Percentiles rank a stretch among this genome's conserved stretches.
Evolutionary conservation across 2,797 vertebrate genomes (phyloP).

Genomic region (Sebastes matsubarae): DNA sequence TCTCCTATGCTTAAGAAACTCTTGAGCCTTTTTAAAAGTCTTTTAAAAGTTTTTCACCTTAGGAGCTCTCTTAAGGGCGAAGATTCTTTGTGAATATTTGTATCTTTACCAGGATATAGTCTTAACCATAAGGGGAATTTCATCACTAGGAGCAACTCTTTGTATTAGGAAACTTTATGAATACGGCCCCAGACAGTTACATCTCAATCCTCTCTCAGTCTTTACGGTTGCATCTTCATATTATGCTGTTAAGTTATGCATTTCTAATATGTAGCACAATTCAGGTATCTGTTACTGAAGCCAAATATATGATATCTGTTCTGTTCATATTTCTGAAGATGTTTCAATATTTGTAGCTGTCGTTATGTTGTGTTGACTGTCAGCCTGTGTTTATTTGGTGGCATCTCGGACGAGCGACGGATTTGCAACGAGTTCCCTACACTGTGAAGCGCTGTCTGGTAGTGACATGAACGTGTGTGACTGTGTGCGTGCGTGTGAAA

Average conservation of each 20-base stretch:
- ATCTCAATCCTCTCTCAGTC: slow-evolving; percentile 3
- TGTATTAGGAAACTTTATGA: no score
- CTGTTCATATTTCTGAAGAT: slow-evolving; percentile 57
- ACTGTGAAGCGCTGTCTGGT: slow-evolving; percentile 71
- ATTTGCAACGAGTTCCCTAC: slow-evolving; percentile 63
- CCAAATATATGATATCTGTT: slow-evolving; percentile 77
- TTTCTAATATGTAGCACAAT: slow-evolving; percentile 73
- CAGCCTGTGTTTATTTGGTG: slow-evolving; percentile 41
- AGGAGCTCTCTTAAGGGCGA: no score
- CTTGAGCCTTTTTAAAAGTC: no score
- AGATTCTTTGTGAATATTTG: no score
- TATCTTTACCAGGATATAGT: no score
- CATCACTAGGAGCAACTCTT: no score
- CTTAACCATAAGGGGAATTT: no score
- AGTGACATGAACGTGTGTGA: slow-evolving; percentile 13
- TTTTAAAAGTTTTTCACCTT: no score
- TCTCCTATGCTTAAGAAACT: no score
- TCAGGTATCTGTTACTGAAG: slow-evolving; percentile 79
- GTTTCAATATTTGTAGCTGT: slow-evolving; percentile 44
- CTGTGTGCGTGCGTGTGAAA: slow-evolving; percentile 22
- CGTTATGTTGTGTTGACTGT: slow-evolving; percentile 46
- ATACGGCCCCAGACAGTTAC: not conserved
- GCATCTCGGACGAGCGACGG: slow-evolving; percentile 25
- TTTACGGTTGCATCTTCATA: slow-evolving; percentile 44
- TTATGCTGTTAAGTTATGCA: slow-evolving; percentile 64